Percentiles rank a stretch among this genome's conserved stretches.
Conservation (phyloP, 2,888 invertebrate genomes). For the Plemyria rubiginata region DNA sequence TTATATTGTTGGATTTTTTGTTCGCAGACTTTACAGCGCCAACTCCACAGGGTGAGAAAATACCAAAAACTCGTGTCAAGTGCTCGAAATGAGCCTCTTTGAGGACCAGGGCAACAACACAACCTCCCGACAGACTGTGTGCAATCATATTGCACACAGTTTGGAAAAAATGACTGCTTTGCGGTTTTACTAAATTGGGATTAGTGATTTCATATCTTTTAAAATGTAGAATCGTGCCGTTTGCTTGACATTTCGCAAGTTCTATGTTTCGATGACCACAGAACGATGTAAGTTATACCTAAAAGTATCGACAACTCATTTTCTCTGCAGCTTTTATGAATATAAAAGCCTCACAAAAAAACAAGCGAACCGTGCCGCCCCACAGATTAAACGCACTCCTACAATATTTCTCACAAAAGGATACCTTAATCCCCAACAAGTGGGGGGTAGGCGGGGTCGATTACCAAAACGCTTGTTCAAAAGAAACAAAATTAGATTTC, state of each 20-base stretch:
- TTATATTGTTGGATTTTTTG: constrained; percentile 47
- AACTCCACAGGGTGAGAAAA: not conserved
- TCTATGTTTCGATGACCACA: too few species aligned
- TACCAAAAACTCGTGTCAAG: too few species aligned
- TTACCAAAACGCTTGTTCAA: constrained; percentile 60
- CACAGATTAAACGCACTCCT: constrained; percentile 81
- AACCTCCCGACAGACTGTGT: too few species aligned
- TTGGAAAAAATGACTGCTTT: too few species aligned
- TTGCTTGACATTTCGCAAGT: too few species aligned
- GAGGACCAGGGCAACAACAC: too few species aligned
- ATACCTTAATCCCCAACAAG: constrained; percentile 83
- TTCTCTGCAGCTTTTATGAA: constrained; percentile 22
- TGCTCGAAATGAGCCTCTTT: too few species aligned
- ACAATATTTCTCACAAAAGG: constrained; percentile 83
- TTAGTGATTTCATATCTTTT: too few species aligned
- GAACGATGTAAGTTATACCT: too few species aligned
- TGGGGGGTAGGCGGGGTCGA: constrained; percentile 69
- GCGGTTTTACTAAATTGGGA: too few species aligned
- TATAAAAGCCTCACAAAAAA: constrained; percentile 62
- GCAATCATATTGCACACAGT: too few species aligned
- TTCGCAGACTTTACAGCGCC: not conserved
- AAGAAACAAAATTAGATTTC: constrained; percentile 39
- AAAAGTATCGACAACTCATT: constrained; percentile 9
- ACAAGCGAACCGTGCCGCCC: constrained; percentile 65
- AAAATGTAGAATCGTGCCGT: too few species aligned